Evolutionary conservation across 2,888 invertebrate species (phyloP).

Genomic region (Choreutis nemorana): DNA sequence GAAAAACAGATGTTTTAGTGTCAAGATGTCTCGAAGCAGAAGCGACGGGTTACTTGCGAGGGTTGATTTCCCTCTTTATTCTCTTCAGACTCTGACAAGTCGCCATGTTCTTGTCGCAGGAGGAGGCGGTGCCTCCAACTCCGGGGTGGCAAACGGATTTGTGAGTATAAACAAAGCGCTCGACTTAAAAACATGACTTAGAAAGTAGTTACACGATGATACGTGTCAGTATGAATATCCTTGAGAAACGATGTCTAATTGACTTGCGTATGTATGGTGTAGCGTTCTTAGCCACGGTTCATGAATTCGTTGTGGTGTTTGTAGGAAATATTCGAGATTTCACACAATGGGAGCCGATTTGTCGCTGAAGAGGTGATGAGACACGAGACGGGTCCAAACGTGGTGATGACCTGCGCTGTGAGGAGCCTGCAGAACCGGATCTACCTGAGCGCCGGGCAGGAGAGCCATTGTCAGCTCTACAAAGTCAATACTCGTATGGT

Average conservation of each 20-base stretch:
- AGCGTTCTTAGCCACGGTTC: neutral
- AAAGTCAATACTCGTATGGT: conserved; percentile 70
- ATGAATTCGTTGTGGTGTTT: conserved; percentile 21
- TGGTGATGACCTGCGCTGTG: conserved; percentile 91
- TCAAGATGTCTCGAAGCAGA: conserved; percentile 54
- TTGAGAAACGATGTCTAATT: conserved; percentile 1
- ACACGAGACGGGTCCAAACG: conserved; percentile 87
- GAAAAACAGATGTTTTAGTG: conserved; percentile 34
- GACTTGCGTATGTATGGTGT: conserved; percentile 2
- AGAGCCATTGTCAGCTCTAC: conserved; percentile 89
- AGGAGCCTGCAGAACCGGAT: conserved; percentile 76
- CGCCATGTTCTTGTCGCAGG: conserved; percentile 96
- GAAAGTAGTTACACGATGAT: conserved; percentile 9
- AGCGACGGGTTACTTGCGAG: conserved; percentile 81
- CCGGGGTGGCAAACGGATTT: conserved; percentile 97
- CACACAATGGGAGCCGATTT: conserved; percentile 83
- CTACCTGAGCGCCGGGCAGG: conserved; percentile 89
- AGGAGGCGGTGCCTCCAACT: conserved; percentile 96
- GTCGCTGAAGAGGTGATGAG: conserved; percentile 88
- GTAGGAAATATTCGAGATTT: conserved; percentile 92
- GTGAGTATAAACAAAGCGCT: conserved; percentile 67
- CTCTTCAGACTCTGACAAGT: conserved; percentile 88
- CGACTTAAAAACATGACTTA: conserved; percentile 4
- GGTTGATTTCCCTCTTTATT: conserved; percentile 93
- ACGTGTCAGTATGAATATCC: conserved; percentile 28